Conservation (phyloP, 2,113 vertebrate genomes). For the Illadopsis cleaveri region DNA sequence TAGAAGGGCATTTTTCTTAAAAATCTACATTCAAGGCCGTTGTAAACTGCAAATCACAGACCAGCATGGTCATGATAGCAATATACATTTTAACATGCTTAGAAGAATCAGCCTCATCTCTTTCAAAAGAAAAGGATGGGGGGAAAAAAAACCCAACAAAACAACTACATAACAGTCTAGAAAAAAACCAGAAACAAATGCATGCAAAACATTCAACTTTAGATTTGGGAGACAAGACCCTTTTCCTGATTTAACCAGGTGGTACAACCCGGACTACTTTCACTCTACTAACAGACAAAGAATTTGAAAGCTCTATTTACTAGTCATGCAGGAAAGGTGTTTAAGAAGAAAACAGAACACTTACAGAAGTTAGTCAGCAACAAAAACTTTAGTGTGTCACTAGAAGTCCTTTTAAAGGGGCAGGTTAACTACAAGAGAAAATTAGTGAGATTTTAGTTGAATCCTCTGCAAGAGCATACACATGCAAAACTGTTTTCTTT, state of each 20-base stretch:
- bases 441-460: conserved; percentile 32
- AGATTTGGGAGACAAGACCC: neutral
- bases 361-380: conserved; percentile 63
- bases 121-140: neutral
- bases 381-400: conserved; percentile 17
- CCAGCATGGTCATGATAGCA: neutral
- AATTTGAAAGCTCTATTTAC: neutral
- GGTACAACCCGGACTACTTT: neutral
- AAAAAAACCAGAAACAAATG: neutral
- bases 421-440: conserved; percentile 52
- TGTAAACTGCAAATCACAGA: neutral
- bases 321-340: neutral
- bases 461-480: neutral
- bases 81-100: neutral
- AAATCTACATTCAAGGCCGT: neutral
- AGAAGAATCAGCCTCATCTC: neutral
- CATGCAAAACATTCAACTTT: neutral
- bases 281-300: neutral
- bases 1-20: neutral
- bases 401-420: conserved; percentile 38
- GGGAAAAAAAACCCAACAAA: neutral
- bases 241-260: neutral
- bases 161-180: neutral
- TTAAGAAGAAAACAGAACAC: conserved; percentile 14
- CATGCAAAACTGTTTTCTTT: neutral